These are phyloP conservation scores for Indicator maculatus DNA, from an alignment of 2,113 vertebrate species.

Conservation along the genomic window DNA sequence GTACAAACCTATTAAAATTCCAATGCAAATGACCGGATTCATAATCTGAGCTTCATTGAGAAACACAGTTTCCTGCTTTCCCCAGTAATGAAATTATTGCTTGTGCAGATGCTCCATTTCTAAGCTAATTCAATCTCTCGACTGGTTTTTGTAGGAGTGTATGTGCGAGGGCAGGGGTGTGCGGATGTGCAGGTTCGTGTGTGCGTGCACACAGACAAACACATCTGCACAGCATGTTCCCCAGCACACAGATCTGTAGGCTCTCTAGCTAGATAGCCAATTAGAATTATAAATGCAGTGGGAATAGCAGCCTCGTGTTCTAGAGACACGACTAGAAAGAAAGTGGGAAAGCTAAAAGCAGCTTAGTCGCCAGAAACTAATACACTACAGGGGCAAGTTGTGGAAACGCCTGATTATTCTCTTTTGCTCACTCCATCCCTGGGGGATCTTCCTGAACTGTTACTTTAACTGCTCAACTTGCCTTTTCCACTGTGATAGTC, in stretches of 20 bases:
- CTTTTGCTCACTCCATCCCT: conserved; percentile 67
- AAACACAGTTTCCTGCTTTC: conserved; percentile 70
- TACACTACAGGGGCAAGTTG: conserved; percentile 52
- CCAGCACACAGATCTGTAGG: neutral
- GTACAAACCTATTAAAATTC: conserved; percentile 68
- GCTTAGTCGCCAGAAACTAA: conserved; percentile 64
- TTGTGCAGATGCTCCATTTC: conserved; percentile 68
- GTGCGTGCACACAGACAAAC: neutral
- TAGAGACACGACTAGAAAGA: conserved; percentile 42
- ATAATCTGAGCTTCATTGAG: conserved; percentile 69
- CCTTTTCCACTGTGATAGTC: conserved; percentile 77
- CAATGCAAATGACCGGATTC: conserved; percentile 67
- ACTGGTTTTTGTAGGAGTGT: neutral
- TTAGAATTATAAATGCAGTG: conserved; percentile 59
- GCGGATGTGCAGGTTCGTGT: conserved; percentile 17
- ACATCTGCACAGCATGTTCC: conserved; percentile 1
- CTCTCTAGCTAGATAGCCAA: conserved; percentile 50
- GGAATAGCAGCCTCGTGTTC: neutral
- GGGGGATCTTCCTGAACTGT: conserved; percentile 65
- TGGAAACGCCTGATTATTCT: conserved; percentile 73
- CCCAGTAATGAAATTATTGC: conserved; percentile 65
- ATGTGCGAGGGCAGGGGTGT: conserved; percentile 30
- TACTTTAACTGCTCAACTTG: conserved; percentile 77
- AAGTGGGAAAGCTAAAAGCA: conserved; percentile 61
- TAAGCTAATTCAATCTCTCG: conserved; percentile 58